Percentiles rank a stretch among this genome's conserved stretches.
Evolutionary conservation across 2,888 invertebrate species (phyloP).

Genomic region (Trachelus tabidus): DNA sequence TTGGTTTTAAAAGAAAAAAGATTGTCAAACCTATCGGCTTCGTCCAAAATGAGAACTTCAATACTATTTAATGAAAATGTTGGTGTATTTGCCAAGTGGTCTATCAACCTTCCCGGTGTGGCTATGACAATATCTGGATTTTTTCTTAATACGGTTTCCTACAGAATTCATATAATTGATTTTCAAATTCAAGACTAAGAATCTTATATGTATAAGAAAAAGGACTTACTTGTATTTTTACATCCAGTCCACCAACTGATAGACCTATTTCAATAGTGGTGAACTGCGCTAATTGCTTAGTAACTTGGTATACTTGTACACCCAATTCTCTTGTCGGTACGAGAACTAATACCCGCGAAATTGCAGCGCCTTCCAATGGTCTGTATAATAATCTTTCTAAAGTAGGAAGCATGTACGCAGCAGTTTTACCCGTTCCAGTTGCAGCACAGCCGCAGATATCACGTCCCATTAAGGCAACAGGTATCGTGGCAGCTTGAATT

Average conservation of each 20-base stretch:
- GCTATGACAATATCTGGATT: constrained; percentile 98
- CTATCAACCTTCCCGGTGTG: constrained; percentile 97
- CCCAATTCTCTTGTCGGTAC: constrained; percentile 98
- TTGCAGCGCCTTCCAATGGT: constrained; percentile 76
- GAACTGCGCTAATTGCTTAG: constrained; percentile 89
- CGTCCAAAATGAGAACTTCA: constrained; percentile 86
- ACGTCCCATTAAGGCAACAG: constrained; percentile 88
- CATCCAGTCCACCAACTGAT: constrained; percentile 89
- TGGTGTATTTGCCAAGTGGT: constrained; percentile 95
- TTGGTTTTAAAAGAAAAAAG: not conserved
- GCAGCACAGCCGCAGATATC: constrained; percentile 99
- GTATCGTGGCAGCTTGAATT: constrained; percentile 95
- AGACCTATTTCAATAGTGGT: constrained; percentile 84
- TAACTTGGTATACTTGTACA: constrained; percentile 96
- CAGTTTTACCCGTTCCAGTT: constrained; percentile 98
- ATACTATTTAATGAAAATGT: constrained; percentile 90
- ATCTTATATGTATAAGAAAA: constrained; percentile 30
- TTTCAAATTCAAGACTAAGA: constrained; percentile 13
- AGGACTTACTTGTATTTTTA: constrained; percentile 73
- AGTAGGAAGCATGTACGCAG: constrained; percentile 98
- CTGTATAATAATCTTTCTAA: constrained; percentile 92
- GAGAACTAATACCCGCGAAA: constrained; percentile 88
- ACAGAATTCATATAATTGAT: constrained; percentile 25
- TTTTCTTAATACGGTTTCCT: constrained; percentile 84
- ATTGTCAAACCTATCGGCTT: constrained; percentile 74